Base-by-base conservation (phyloP, 2,113 vertebrate species). In the Cephalopholis sonnerati region DNA sequence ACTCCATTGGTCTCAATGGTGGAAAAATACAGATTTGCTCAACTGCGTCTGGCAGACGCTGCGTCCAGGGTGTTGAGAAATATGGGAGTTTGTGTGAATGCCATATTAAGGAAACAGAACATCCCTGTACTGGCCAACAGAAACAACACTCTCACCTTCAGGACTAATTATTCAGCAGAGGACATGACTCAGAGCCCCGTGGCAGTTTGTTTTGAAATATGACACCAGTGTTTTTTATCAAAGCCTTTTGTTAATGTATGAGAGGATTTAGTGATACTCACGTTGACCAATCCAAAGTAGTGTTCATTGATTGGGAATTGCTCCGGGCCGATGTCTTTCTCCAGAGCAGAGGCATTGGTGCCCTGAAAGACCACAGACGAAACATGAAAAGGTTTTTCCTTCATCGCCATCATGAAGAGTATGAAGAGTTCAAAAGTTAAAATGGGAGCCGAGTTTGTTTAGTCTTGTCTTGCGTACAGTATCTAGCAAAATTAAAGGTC, bases 281-380 rank as follows among this genome's bases (percentile, higher is more conserved):
- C 98, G 11, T 99, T 99, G 95, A 99, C 98, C 97, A 99, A 96
- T 94, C 98, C 98, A 50, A 99, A 99, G 95, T 99, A 99, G 96
- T 99, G 98, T 81, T 99, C 98, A 96, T 99, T 99, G 96, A 99
- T 98, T 74, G 98, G 98, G 93, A 99, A 99, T 94, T 99, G 98
- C 97, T 99, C 98, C 95, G 97, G 97, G 90, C 98, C 98, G 94
- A 99, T 99, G 96, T 99, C 98, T 98, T 99, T 99, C 95, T 99
- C 98, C 98, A 99, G 97, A 97, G 98, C 98, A 95, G 98, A 99
- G 98, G 98, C 98, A 99, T 99, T 99, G 97, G 97, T 98, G 98
- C 98, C 98, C 98, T 99, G 83, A 64, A 59, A 74, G 81, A 85
- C 5, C 13, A 81, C 36, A 77, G 29, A 87, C 57, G 84, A 68